phyloP scores from a whole-genome alignment of 2,888 invertebrate genomes.

The Osedax frankpressi region DNA sequence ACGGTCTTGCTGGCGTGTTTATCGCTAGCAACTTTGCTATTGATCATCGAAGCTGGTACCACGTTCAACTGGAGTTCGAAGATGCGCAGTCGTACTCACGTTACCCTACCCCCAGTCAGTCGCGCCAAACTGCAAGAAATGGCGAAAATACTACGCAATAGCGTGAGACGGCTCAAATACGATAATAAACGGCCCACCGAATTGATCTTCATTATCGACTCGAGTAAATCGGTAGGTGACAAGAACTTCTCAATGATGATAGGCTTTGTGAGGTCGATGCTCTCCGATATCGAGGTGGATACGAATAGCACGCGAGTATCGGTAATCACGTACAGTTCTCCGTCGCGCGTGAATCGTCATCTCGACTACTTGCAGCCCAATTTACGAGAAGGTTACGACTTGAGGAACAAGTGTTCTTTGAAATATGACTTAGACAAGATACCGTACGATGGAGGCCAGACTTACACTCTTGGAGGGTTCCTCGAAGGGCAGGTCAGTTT shows the following conservation, averaged over 20 bases:
- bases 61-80: not conserved
- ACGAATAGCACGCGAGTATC: slow-evolving; percentile 55
- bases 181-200: slow-evolving; percentile 49
- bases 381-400: slow-evolving; percentile 24
- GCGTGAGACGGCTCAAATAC: slow-evolving; percentile 19
- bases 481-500: slow-evolving; percentile 53
- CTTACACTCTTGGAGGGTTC: slow-evolving; percentile 59
- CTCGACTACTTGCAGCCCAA: slow-evolving; percentile 52
- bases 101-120: not conserved
- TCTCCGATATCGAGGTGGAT: slow-evolving; percentile 58
- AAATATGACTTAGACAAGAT: slow-evolving; percentile 54
- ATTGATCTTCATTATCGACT: slow-evolving; percentile 58
- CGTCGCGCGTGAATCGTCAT: slow-evolving; percentile 50
- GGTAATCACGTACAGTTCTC: slow-evolving; percentile 58
- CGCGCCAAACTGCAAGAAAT: slow-evolving; percentile 50
- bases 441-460: slow-evolving; percentile 57
- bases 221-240: slow-evolving; percentile 58
- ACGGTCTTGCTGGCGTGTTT: no score
- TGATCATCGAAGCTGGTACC: no score
- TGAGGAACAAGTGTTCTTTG: slow-evolving; percentile 56
- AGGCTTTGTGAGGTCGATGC: slow-evolving; percentile 51
- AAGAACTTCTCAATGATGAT: slow-evolving; percentile 57
- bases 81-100: slow-evolving; percentile 31
- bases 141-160: slow-evolving; percentile 48
- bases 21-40: no score